Conservation (phyloP, 2,888 invertebrate species). For the Azorinus chamasolen region DNA sequence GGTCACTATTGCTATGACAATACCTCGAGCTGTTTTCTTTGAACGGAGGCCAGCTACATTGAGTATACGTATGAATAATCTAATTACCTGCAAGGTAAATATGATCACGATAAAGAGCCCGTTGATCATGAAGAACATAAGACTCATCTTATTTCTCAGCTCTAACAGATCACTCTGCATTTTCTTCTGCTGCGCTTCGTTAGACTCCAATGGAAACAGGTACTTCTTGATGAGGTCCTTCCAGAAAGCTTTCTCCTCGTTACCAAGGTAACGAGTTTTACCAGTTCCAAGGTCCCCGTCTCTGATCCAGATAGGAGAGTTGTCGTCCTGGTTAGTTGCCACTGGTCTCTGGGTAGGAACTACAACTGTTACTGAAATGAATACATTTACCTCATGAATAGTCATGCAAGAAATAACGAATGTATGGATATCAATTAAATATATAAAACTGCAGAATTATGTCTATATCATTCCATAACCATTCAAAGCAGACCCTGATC, state of each 20-base stretch:
- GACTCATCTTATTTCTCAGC: constrained; percentile 93
- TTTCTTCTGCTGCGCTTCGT: constrained; percentile 89
- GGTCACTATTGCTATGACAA: too few species aligned
- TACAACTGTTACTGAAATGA: too few species aligned
- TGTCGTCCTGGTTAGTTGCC: constrained; percentile 88
- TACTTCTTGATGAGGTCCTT: constrained; percentile 96
- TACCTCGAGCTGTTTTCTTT: too few species aligned
- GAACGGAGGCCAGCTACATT: too few species aligned
- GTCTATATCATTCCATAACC: too few species aligned
- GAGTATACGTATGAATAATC: too few species aligned
- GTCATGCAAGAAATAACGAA: too few species aligned
- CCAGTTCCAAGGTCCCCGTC: constrained; percentile 96
- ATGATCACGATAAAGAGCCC: constrained; percentile 99
- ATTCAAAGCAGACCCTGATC: too few species aligned
- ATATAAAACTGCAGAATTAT: too few species aligned
- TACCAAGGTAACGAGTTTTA: constrained; percentile 94
- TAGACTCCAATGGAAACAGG: constrained; percentile 96
- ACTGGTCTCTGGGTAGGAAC: too few species aligned
- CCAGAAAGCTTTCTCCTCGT: constrained; percentile 96
- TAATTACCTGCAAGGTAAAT: constrained; percentile 92
- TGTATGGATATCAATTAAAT: too few species aligned
- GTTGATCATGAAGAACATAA: constrained; percentile 97
- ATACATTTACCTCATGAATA: too few species aligned
- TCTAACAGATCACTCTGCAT: constrained; percentile 90
- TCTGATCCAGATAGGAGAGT: constrained; percentile 97